Evolutionary conservation across 2,888 invertebrate genomes (phyloP), one percentile per base, ranked within the genome.

Genomic region (Ditula angustiorana): DNA sequence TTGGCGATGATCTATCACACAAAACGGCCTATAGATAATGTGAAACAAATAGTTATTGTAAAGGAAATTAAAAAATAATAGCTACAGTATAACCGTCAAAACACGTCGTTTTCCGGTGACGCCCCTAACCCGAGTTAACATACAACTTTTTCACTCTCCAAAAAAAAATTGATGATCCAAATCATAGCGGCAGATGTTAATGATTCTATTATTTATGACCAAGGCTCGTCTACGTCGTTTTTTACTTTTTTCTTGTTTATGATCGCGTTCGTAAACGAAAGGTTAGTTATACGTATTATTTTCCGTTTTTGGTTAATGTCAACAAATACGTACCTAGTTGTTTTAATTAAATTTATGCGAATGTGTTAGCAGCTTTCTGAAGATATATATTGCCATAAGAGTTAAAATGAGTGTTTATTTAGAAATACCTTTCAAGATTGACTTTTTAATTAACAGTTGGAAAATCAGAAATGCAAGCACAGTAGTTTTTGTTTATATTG

Each of bases 151-250:
- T 78, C 75, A 73, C 68, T 73, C 76, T 73, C n/a, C n/a, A n/a
- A 70, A 76, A 88, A 86, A 86, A 90, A 90, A 85, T 79, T 85
- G 85, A 87, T 87, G 86, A 78, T 79, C 81, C 79, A 82, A 87
- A 84, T 88, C 86, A 86, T 87, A 85, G 80, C 76, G 87, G 88
- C 92, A 92, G 91, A 90, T 92, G 92, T 86, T 92, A 92, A 92
- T 92, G 90, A 91, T 91, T 89, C 88, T 89, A 90, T 92, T 92
- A 92, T 91, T 92, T 92, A 92, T 91, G 89, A 79, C 75, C 76
- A 79, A 77, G 78, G 76, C 80, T 82, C 73, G 74, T 80, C 85
- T 83, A 83, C 85, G 76, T 75, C 72, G 73, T 74, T n/a, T n/a
- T n/a, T n/a, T n/a, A n/a, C n/a, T 79, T 73, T 71, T 66, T 75